A percentile compares a stretch with the other conserved stretches of the same genome.
phyloP scores from a whole-genome alignment of 2,113 vertebrate genomes.

The Chionomys nivalis region DNA sequence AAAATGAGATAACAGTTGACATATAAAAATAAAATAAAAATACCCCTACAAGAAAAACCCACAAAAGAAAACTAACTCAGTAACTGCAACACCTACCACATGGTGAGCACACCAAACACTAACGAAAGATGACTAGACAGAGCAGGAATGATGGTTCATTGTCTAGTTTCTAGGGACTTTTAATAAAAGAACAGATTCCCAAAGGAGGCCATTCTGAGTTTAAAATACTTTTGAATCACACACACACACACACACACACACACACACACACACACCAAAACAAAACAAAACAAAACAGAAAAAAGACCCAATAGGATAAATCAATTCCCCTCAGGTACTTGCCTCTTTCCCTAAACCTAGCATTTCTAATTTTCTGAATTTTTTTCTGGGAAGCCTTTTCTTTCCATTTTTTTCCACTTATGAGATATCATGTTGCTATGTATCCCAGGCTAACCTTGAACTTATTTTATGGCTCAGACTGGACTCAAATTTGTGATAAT shows the following conservation, averaged over 20 bases:
- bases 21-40: neutral
- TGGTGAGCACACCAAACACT: conserved; percentile 24
- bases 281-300: too few relatives aligned
- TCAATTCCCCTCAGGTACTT: neutral
- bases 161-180: conserved; percentile 16
- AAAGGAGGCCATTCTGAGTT: conserved; percentile 25
- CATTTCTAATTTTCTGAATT: conserved; percentile 43
- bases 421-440: neutral
- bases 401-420: neutral
- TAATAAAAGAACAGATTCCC: conserved; percentile 23
- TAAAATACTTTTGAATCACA: conserved; percentile 50
- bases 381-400: neutral
- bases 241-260: neutral
- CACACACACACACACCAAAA: too few relatives aligned
- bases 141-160: neutral
- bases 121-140: neutral
- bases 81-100: neutral
- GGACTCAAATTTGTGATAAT: neutral
- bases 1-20: neutral
- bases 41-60: neutral
- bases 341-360: neutral
- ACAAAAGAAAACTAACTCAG: neutral
- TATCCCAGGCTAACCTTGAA: neutral
- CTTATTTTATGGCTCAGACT: neutral
- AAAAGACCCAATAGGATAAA: neutral